A percentile compares a stretch with the other conserved stretches of the same genome.
Conservation (phyloP, 1,140 invertebrate genomes). For the Patella vulgata region DNA sequence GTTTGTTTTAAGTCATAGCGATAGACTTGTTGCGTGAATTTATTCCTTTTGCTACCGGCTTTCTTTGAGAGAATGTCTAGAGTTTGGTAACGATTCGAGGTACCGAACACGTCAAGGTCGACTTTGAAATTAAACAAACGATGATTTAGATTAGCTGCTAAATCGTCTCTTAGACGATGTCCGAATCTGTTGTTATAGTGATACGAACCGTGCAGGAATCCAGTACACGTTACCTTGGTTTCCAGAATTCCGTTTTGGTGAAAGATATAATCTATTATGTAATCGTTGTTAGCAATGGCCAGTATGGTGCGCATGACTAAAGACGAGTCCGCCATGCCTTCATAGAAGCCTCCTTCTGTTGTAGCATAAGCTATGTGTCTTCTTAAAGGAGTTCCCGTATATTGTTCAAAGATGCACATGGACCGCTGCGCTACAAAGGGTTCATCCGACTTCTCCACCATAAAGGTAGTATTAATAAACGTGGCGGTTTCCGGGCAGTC, state of each 20-base stretch:
- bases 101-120: conserved; percentile 44
- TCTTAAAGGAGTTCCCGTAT: conserved; percentile 46
- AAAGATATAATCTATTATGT: conserved; percentile 57
- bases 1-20: conserved; percentile 15
- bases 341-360: conserved; percentile 36
- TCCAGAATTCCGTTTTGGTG: conserved; percentile 56
- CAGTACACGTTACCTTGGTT: conserved; percentile 35
- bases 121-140: conserved; percentile 55
- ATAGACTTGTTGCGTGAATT: conserved; percentile 23
- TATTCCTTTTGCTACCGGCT: conserved; percentile 5
- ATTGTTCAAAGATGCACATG: conserved; percentile 58
- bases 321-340: conserved; percentile 45
- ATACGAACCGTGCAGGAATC: conserved; percentile 40
- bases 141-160: conserved; percentile 45
- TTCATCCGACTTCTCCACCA: not conserved
- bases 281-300: conserved; percentile 54
- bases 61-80: conserved; percentile 37
- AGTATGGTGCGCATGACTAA: conserved; percentile 45
- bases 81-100: conserved; percentile 42
- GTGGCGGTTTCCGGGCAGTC: conserved; percentile 14
- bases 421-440: conserved; percentile 22
- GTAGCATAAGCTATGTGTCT: conserved; percentile 38
- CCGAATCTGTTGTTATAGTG: conserved; percentile 39
- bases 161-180: conserved; percentile 24
- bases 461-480: conserved; percentile 1